A percentile compares a stretch with the other conserved stretches of the same genome.
Evolutionary conservation across 2,113 vertebrate genomes (phyloP).

Genomic region (Periophthalmus modestus): DNA sequence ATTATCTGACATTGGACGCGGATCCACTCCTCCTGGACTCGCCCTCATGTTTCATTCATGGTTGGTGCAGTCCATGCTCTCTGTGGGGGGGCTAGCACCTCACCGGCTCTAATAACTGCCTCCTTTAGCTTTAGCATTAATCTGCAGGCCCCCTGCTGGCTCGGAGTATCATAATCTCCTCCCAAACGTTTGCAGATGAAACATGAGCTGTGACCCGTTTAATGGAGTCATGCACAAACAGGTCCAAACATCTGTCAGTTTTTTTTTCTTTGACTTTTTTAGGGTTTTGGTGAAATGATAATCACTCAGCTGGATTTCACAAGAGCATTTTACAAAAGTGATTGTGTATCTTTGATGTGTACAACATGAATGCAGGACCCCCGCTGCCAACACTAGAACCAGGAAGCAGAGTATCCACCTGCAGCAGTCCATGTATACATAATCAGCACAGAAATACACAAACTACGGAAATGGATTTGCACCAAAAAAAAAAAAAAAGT

Average conservation of each 20-base stretch:
- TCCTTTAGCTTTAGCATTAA: slow-evolving; percentile 49
- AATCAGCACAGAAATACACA: background rate
- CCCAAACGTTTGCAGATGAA: slow-evolving; percentile 36
- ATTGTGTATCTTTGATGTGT: background rate
- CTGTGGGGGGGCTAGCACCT: slow-evolving; percentile 30
- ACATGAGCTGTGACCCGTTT: slow-evolving; percentile 57
- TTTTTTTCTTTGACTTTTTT: background rate
- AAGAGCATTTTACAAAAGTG: background rate
- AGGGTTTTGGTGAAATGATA: slow-evolving; percentile 16
- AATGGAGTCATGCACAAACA: slow-evolving; percentile 60
- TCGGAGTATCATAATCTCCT: slow-evolving; percentile 25
- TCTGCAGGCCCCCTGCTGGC: slow-evolving; percentile 34
- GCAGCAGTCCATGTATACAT: background rate
- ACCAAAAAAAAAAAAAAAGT: too few species aligned
- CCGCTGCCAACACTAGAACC: background rate
- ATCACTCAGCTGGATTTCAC: slow-evolving; percentile 14
- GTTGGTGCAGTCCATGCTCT: slow-evolving; percentile 10
- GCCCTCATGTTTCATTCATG: slow-evolving; percentile 59
- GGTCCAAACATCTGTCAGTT: slow-evolving; percentile 35
- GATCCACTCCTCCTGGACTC: slow-evolving; percentile 25
- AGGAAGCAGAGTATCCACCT: background rate
- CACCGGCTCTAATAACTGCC: slow-evolving; percentile 39
- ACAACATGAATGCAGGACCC: background rate
- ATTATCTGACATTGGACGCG: slow-evolving; percentile 39
- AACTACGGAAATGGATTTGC: background rate